Percentiles rank a stretch among this genome's conserved stretches.
Conservation (phyloP, 2,888 invertebrate genomes). For the Synanthedon myopaeformis region DNA sequence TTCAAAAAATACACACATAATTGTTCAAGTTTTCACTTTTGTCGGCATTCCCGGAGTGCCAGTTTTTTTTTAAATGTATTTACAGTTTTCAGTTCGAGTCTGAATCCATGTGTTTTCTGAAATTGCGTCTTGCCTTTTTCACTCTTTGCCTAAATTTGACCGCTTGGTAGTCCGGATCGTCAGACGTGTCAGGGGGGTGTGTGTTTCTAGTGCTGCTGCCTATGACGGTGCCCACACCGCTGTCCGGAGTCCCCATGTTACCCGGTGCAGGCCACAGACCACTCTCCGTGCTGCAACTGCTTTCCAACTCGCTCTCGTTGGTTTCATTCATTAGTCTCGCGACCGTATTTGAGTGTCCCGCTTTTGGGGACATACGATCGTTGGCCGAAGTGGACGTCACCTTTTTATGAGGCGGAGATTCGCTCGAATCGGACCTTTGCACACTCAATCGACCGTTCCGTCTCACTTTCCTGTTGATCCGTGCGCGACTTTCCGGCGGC, state of each 20-base stretch:
- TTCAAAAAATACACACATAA: too few relatives aligned
- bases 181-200: conserved; percentile 38
- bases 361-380: conserved; percentile 30
- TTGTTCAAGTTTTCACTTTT: too few relatives aligned
- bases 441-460: conserved; percentile 36
- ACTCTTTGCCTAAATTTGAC: conserved; percentile 70
- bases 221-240: conserved; percentile 43
- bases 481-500: conserved; percentile 26
- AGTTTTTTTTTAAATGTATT: too few relatives aligned
- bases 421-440: conserved; percentile 47
- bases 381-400: conserved; percentile 18
- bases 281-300: conserved; percentile 57
- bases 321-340: conserved; percentile 63
- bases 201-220: conserved; percentile 42
- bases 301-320: conserved; percentile 62
- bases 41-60: too few relatives aligned
- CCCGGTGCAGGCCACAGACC: conserved; percentile 35
- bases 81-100: conserved; percentile 69
- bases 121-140: conserved; percentile 73
- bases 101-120: conserved; percentile 74
- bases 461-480: conserved; percentile 31
- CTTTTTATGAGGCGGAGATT: conserved; percentile 48
- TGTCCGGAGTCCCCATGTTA: conserved; percentile 41
- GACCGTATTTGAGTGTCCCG: conserved; percentile 37
- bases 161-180: conserved; percentile 61